These are phyloP conservation scores for Gobio gobio DNA, from an alignment of 2,113 vertebrate genomes.

Conservation along the genomic window DNA sequence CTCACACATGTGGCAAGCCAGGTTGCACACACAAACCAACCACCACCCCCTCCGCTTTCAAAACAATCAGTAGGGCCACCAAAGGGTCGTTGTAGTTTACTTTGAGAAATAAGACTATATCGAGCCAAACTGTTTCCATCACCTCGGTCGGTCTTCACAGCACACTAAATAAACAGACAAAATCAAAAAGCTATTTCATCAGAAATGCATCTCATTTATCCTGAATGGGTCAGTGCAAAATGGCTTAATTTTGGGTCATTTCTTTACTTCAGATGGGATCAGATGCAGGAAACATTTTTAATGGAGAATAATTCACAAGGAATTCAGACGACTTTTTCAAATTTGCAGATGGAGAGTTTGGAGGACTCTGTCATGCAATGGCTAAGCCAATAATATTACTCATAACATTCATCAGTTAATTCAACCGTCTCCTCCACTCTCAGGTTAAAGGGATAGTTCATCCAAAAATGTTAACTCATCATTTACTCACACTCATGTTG, in stretches of 20 bases:
- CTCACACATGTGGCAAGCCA: conserved; percentile 20
- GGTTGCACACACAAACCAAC: conserved; percentile 13
- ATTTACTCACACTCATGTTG: background rate
- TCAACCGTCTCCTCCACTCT: background rate
- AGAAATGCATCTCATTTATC: background rate
- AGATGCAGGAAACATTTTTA: background rate
- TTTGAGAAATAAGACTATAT: conserved; percentile 18
- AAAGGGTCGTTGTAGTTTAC: conserved; percentile 37
- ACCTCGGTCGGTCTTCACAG: background rate
- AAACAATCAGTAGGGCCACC: conserved; percentile 42
- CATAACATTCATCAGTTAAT: conserved; percentile 10
- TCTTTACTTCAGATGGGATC: background rate
- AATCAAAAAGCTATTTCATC: conserved; percentile 17
- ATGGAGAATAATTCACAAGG: background rate
- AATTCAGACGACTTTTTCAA: conserved; percentile 23
- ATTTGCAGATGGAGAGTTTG: conserved; percentile 7
- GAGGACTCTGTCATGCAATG: background rate
- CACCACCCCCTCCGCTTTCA: background rate
- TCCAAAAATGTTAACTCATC: background rate
- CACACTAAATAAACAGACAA: conserved; percentile 1
- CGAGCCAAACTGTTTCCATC: conserved; percentile 1
- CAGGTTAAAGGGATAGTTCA: background rate
- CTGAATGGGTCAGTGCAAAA: background rate
- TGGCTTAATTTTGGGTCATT: background rate
- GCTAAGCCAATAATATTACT: conserved; percentile 5